Percentiles rank a stretch among this genome's conserved stretches.
phyloP scores from a whole-genome alignment of 2,888 invertebrate species.

The Alviniconcha strummeri region DNA sequence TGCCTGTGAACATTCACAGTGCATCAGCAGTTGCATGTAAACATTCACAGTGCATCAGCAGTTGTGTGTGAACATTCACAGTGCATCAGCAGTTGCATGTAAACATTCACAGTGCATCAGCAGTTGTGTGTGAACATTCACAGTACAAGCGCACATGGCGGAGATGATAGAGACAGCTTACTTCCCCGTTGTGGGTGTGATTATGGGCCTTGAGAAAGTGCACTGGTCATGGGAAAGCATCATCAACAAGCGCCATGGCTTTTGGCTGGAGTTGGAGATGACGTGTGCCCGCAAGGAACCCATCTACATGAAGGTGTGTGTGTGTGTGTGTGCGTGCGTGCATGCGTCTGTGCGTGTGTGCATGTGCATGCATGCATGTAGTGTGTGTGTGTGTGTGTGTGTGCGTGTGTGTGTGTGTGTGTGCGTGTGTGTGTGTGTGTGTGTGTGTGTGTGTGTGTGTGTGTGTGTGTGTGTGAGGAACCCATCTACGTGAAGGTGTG shows the following conservation, averaged over 20 bases:
- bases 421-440: not conserved
- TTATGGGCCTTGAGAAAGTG: conserved; percentile 57
- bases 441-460: not conserved
- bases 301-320: conserved; percentile 60
- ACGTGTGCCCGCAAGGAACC: conserved; percentile 54
- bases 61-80: too few species aligned
- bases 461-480: not conserved
- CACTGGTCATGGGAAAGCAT: conserved; percentile 64
- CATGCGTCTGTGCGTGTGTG: too few species aligned
- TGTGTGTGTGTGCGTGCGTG: too few species aligned
- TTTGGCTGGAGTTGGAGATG: conserved; percentile 59
- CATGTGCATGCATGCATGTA: not conserved
- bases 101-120: too few species aligned
- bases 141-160: conserved; percentile 59
- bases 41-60: too few species aligned
- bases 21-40: too few species aligned
- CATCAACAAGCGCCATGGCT: conserved; percentile 57
- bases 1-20: too few species aligned
- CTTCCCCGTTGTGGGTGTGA: conserved; percentile 62
- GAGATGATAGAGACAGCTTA: conserved; percentile 55
- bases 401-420: not conserved
- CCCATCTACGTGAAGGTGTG: too few species aligned
- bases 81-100: too few species aligned
- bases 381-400: not conserved
- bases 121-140: too few species aligned